Percentiles rank a stretch among this genome's conserved stretches.
Evolutionary conservation across 2,888 invertebrate genomes (phyloP).

Genomic region (Nudaria mundana): DNA sequence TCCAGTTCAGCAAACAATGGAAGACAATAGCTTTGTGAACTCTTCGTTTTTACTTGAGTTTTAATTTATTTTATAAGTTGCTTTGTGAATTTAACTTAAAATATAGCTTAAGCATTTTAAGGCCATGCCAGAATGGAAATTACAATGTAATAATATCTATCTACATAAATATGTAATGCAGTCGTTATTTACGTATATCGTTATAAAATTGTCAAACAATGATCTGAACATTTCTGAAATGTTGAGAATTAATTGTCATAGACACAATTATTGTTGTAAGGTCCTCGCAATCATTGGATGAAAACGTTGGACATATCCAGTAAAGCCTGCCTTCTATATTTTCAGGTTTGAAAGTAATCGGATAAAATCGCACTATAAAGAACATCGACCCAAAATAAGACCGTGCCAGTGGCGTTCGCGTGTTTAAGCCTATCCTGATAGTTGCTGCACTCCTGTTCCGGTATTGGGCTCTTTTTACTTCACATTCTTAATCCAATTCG

Average conservation of each 20-base stretch:
- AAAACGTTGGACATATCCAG: not conserved
- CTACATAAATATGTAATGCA: not conserved
- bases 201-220: not conserved
- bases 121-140: constrained; percentile 39
- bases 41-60: not conserved
- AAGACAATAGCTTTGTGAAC: constrained; percentile 48
- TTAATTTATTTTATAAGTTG: not conserved
- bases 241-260: not conserved
- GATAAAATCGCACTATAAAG: constrained; percentile 22
- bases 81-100: constrained; percentile 10
- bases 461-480: constrained; percentile 19
- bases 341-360: constrained; percentile 8
- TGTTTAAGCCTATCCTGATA: constrained; percentile 22
- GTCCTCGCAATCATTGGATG: not conserved
- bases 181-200: constrained; percentile 2
- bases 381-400: constrained; percentile 29
- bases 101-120: constrained; percentile 25
- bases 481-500: constrained; percentile 25
- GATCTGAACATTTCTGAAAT: not conserved
- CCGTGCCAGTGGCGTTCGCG: constrained; percentile 19
- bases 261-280: not conserved
- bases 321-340: not conserved
- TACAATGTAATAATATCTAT: constrained; percentile 1
- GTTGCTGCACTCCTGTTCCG: constrained; percentile 28
- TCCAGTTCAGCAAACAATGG: constrained; percentile 60